Evolutionary conservation across 2,113 vertebrate genomes (phyloP).

Genomic region (Myiagra hebetior): DNA sequence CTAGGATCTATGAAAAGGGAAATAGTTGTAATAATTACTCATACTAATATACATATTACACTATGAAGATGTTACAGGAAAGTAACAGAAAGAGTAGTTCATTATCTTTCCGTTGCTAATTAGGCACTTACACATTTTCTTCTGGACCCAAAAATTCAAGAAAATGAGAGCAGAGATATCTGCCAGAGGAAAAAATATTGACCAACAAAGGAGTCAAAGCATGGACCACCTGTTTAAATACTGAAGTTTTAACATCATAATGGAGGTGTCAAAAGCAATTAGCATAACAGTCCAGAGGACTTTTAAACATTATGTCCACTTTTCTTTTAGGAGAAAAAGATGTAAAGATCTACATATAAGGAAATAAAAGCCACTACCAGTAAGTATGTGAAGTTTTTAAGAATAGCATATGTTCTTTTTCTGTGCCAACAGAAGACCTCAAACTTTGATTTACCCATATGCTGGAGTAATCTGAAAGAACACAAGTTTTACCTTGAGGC

Average conservation of each 20-base stretch:
- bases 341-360: background rate
- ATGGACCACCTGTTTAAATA: background rate
- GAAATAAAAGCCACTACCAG: conserved; percentile 27
- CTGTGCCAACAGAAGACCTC: conserved; percentile 58
- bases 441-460: conserved; percentile 60
- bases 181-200: conserved; percentile 16
- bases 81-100: background rate
- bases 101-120: conserved; percentile 8
- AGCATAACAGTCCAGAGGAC: background rate
- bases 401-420: conserved; percentile 59
- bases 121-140: background rate
- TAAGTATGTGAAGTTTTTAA: conserved; percentile 37
- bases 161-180: background rate
- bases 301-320: background rate
- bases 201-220: background rate
- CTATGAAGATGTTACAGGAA: background rate
- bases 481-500: conserved; percentile 52
- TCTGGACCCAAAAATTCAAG: background rate
- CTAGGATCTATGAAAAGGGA: background rate
- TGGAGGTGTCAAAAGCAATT: background rate
- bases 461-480: conserved; percentile 37
- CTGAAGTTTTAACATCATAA: background rate
- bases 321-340: background rate
- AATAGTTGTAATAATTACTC: background rate
- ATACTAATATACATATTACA: background rate